A percentile compares a stretch with the other conserved stretches of the same genome.
Evolutionary conservation across 2,888 invertebrate genomes (phyloP).

Genomic region (Drosophila sordidula): DNA sequence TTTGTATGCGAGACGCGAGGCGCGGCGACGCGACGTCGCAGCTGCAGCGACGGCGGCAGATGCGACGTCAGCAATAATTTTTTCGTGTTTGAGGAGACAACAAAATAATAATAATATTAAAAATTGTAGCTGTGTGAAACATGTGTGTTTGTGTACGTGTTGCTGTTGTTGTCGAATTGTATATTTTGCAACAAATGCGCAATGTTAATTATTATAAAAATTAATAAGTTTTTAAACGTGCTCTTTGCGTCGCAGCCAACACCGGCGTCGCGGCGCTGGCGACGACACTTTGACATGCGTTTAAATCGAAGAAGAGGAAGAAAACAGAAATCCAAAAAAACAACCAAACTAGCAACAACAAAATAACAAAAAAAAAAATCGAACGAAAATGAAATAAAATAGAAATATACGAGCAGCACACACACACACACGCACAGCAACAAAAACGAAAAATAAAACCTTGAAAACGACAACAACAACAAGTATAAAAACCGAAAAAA

Average conservation of each 20-base stretch:
- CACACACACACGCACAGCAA: constrained; percentile 34
- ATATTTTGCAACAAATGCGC: constrained; percentile 50
- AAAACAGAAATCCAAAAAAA: constrained; percentile 10
- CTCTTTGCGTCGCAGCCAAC: constrained; percentile 22
- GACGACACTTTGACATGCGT: constrained; percentile 41
- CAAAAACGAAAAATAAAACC: constrained; percentile 54
- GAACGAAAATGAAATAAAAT: constrained; percentile 59
- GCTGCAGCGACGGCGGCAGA: constrained; percentile 49
- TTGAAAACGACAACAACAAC: constrained; percentile 53
- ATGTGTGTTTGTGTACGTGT: constrained; percentile 1
- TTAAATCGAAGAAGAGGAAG: constrained; percentile 25
- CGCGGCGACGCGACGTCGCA: constrained; percentile 32
- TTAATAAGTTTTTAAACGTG: constrained; percentile 53
- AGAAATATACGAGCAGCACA: constrained; percentile 44
- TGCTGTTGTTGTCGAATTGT: constrained; percentile 16
- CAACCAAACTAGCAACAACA: constrained; percentile 37
- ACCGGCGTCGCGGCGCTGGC: constrained; percentile 9
- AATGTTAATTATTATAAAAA: constrained; percentile 51
- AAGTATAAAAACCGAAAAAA: constrained; percentile 38
- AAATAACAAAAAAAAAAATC: constrained; percentile 47
- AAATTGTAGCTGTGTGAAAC: constrained; percentile 4
- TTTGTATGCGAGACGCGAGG: constrained; percentile 49
- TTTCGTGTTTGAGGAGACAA: constrained; percentile 51
- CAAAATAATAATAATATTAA: constrained; percentile 45
- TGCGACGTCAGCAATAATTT: constrained; percentile 67